phyloP scores from a whole-genome alignment of 2,797 vertebrate species.

The Urosaurus nigricauda region DNA sequence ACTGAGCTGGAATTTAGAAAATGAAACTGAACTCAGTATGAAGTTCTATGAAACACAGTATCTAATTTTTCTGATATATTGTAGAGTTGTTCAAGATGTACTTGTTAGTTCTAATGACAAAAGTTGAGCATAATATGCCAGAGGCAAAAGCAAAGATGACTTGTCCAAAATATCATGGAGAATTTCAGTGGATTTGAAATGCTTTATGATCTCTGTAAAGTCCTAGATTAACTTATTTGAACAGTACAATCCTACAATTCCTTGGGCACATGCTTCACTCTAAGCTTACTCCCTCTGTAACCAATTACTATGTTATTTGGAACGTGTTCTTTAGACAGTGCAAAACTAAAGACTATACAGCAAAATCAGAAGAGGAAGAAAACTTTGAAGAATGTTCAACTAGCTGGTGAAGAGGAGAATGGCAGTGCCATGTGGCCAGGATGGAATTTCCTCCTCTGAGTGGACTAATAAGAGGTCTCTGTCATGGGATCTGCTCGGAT shows the following conservation, averaged over 20 bases:
- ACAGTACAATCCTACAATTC: constrained; percentile 1
- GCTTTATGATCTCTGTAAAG: constrained; percentile 31
- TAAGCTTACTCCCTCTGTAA: constrained; percentile 10
- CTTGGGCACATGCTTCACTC: not conserved
- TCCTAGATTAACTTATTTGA: constrained; percentile 20
- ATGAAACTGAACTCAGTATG: constrained; percentile 3
- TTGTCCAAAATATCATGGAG: constrained; percentile 21
- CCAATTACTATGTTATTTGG: constrained; percentile 26
- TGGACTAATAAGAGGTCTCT: no score
- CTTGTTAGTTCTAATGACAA: constrained; percentile 34
- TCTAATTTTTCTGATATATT: not conserved
- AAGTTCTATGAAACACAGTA: not conserved
- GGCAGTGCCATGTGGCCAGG: no score
- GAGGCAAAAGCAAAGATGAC: constrained; percentile 34
- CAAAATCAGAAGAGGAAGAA: not conserved
- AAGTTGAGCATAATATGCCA: constrained; percentile 24
- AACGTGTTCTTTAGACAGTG: not conserved
- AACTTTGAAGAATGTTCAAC: not conserved
- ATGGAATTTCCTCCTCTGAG: no score
- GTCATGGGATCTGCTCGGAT: no score
- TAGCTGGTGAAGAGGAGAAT: no score
- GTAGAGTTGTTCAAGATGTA: not conserved
- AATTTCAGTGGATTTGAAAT: constrained; percentile 28
- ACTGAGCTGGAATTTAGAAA: not conserved
- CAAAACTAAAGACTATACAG: not conserved